Evolutionary conservation across 2,113 vertebrate species (phyloP).

Genomic region (Enhydra lutris): DNA sequence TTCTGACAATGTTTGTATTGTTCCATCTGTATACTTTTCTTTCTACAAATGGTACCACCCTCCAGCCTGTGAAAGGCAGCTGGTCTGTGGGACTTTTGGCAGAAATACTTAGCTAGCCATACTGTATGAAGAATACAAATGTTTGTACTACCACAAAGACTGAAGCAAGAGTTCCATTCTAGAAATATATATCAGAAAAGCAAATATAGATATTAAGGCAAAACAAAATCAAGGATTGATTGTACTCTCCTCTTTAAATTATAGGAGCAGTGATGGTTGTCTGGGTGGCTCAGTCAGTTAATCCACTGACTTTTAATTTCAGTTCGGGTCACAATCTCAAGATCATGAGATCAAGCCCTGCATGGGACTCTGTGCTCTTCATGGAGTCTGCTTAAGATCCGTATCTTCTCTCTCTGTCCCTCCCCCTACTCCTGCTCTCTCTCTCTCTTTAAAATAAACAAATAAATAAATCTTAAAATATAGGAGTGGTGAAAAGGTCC

Average conservation of each 20-base stretch:
- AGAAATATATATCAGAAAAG: background rate
- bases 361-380: background rate
- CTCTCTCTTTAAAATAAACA: background rate
- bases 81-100: constrained; percentile 22
- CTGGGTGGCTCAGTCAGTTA: background rate
- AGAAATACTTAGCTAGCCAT: background rate
- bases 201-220: background rate
- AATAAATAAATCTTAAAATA: background rate
- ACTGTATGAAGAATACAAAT: background rate
- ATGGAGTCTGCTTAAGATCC: background rate
- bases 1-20: background rate
- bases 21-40: background rate
- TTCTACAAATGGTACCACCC: background rate
- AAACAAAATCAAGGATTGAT: background rate
- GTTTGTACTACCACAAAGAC: background rate
- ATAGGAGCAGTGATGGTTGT: background rate
- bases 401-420: background rate
- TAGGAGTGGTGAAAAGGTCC: background rate
- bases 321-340: background rate
- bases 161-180: background rate
- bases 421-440: background rate
- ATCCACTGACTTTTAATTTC: background rate
- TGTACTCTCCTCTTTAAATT: background rate
- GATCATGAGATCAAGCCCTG: background rate
- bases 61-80: background rate